Evolutionary conservation across 1,140 invertebrate genomes (phyloP).

Genomic region (Himalopsyche phryganea): DNA sequence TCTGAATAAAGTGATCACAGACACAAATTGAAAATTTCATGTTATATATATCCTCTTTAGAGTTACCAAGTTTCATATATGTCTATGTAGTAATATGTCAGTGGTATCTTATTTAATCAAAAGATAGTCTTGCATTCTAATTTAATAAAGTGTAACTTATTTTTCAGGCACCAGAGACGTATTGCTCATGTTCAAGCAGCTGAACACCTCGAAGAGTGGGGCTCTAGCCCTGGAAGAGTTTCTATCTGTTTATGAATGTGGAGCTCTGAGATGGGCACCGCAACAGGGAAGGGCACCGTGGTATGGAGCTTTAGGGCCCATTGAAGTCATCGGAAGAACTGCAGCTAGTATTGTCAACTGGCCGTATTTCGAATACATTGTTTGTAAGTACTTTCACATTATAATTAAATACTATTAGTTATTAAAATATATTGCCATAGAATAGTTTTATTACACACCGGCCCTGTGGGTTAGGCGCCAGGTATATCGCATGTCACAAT

Average conservation of each 20-base stretch:
- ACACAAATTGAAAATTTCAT: too few species aligned
- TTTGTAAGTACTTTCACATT: conserved; percentile 59
- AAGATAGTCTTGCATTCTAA: too few species aligned
- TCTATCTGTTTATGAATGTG: conserved; percentile 71
- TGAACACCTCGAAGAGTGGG: conserved; percentile 67
- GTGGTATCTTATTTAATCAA: too few species aligned
- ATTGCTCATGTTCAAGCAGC: conserved; percentile 76
- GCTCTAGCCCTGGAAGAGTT: conserved; percentile 71
- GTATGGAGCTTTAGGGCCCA: conserved; percentile 60
- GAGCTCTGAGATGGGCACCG: conserved; percentile 70
- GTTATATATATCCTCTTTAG: too few species aligned
- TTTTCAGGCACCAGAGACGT: conserved; percentile 67
- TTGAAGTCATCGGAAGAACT: conserved; percentile 61
- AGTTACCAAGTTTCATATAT: too few species aligned
- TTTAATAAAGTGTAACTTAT: too few species aligned
- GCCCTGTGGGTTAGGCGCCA: too few species aligned
- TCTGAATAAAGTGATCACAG: too few species aligned
- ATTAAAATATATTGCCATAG: neutral
- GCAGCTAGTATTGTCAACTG: conserved; percentile 64
- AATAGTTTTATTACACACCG: neutral
- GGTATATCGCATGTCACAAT: too few species aligned
- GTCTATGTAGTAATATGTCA: too few species aligned
- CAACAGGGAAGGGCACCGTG: conserved; percentile 66
- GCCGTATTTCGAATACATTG: conserved; percentile 68
- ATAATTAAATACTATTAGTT: too few species aligned